phyloP scores from a whole-genome alignment of 2,888 invertebrate genomes.

The Eupithecia abbreviata region DNA sequence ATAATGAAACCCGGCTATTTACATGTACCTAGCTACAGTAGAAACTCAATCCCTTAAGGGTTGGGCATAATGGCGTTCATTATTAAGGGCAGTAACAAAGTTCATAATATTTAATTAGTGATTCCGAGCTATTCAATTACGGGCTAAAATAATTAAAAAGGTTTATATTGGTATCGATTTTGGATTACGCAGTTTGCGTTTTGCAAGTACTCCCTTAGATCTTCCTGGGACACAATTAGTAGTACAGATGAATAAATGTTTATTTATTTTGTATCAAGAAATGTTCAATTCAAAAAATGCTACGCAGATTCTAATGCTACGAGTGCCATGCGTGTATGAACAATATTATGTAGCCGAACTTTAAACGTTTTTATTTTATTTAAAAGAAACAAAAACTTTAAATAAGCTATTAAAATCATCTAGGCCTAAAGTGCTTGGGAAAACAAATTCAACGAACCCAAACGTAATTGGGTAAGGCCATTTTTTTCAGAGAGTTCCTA shows the following conservation, averaged over 20 bases:
- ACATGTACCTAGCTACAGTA: slow-evolving; percentile 27
- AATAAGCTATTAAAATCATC: too few species aligned
- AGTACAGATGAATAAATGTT: neutral
- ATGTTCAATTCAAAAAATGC: neutral
- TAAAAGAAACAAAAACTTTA: too few species aligned
- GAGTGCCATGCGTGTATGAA: neutral
- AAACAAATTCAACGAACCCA: too few species aligned
- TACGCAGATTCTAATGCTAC: neutral
- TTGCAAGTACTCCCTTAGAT: neutral
- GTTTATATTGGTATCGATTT: slow-evolving; percentile 5
- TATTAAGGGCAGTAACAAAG: slow-evolving; percentile 24
- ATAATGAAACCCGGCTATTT: slow-evolving; percentile 32
- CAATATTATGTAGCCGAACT: neutral
- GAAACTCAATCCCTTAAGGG: slow-evolving; percentile 40
- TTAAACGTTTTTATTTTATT: too few species aligned
- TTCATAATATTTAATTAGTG: slow-evolving; percentile 31
- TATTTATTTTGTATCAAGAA: neutral
- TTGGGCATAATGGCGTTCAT: slow-evolving; percentile 38
- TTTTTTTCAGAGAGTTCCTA: too few species aligned
- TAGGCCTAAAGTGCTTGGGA: too few species aligned
- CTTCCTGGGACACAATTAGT: neutral
- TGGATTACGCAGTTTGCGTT: neutral
- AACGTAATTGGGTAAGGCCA: too few species aligned
- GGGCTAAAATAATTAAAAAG: neutral
- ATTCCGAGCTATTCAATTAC: slow-evolving; percentile 21